Percentiles rank a stretch among this genome's conserved stretches.
Evolutionary conservation across 2,113 vertebrate species (phyloP).

Genomic region (Rhineura floridana): DNA sequence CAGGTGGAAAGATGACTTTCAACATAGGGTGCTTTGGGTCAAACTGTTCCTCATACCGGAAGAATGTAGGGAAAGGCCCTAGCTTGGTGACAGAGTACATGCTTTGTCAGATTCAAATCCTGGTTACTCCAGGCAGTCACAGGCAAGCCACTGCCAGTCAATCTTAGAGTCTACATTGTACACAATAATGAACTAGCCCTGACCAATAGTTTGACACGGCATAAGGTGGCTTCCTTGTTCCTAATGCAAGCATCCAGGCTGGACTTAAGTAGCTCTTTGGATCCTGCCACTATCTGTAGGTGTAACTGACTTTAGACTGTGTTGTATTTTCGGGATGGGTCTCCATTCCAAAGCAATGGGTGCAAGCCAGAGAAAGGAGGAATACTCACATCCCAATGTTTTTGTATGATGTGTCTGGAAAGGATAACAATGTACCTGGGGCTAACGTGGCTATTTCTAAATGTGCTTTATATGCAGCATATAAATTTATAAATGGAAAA

Average conservation of each 20-base stretch:
- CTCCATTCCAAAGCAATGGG: not conserved
- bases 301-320: not conserved
- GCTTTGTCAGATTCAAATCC: not conserved
- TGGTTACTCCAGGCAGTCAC: not conserved
- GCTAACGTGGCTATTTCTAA: not conserved
- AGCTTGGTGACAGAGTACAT: not conserved
- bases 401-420: not conserved
- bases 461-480: not conserved
- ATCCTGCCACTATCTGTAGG: not conserved
- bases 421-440: not conserved
- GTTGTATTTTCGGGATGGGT: not conserved
- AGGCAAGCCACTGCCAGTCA: not conserved
- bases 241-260: not conserved
- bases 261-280: not conserved
- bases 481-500: not conserved
- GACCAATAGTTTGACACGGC: not conserved
- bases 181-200: not conserved
- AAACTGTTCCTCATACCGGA: not conserved
- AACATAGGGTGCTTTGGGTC: not conserved
- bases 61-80: not conserved
- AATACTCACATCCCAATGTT: too few species aligned
- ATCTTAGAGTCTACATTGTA: not conserved
- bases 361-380: not conserved
- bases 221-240: not conserved
- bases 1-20: not conserved